Percentiles rank a stretch among this genome's conserved stretches.
phyloP scores from a whole-genome alignment of 1,140 invertebrate genomes.

The Orchesella cincta region DNA sequence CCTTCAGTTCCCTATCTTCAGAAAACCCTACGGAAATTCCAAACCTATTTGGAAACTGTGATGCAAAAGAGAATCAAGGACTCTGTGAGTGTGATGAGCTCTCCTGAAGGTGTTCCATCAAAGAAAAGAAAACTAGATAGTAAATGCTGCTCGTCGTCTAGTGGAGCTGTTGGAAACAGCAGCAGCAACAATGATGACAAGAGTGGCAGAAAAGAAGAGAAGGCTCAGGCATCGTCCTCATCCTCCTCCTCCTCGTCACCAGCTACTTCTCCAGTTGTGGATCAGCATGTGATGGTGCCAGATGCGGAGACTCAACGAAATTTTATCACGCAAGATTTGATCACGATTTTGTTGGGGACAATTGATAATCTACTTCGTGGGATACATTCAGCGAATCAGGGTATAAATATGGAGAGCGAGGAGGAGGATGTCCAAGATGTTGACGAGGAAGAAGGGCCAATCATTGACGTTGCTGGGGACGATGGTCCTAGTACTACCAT shows the following conservation, averaged over 20 bases:
- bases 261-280: not conserved
- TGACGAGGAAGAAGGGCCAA: constrained; percentile 5
- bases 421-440: constrained; percentile 13
- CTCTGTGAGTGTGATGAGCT: not conserved
- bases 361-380: constrained; percentile 38
- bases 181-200: not conserved
- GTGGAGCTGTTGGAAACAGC: not conserved
- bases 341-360: constrained; percentile 38
- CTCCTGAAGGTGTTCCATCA: not conserved
- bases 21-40: constrained; percentile 28
- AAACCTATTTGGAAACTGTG: constrained; percentile 27
- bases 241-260: constrained; percentile 10
- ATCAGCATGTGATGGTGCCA: not conserved
- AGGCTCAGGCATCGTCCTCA: not conserved
- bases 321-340: constrained; percentile 43
- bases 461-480: not conserved
- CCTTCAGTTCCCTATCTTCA: constrained; percentile 32
- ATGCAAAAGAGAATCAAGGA: constrained; percentile 10
- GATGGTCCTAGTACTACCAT: not conserved
- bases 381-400: not conserved
- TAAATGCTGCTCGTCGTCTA: not conserved
- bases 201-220: constrained; percentile 18
- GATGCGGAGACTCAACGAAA: constrained; percentile 34
- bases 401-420: not conserved
- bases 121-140: constrained; percentile 17